A percentile compares a stretch with the other conserved stretches of the same genome.
These are phyloP conservation scores for Hippoglossus hippoglossus DNA, from an alignment of 2,797 vertebrate genomes.

Conservation along the genomic window DNA sequence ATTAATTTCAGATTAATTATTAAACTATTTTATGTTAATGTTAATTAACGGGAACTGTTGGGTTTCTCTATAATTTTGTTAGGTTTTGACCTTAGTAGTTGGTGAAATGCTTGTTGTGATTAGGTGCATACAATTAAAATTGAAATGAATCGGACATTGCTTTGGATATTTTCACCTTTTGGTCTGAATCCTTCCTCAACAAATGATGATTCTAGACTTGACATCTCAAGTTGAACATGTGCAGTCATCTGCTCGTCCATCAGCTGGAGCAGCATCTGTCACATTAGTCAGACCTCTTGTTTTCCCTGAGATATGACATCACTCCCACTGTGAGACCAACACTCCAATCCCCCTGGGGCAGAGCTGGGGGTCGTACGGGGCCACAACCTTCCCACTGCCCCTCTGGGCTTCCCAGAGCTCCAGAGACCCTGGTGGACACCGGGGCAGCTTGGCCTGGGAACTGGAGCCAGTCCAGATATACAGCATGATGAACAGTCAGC, in stretches of 20 bases:
- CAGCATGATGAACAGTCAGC: slow-evolving; percentile 26
- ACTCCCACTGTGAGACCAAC: slow-evolving; percentile 74
- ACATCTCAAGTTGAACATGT: slow-evolving; percentile 17
- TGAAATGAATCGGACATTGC: no score
- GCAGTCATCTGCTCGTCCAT: slow-evolving; percentile 39
- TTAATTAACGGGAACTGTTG: no score
- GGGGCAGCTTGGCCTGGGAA: slow-evolving; percentile 81
- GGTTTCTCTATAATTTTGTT: no score
- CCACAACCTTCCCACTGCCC: slow-evolving; percentile 83
- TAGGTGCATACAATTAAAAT: no score
- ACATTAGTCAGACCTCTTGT: slow-evolving; percentile 69
- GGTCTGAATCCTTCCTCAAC: not conserved
- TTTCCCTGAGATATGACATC: slow-evolving; percentile 76
- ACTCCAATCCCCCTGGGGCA: slow-evolving; percentile 66
- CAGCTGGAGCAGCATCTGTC: slow-evolving; percentile 54
- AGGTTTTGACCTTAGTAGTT: no score
- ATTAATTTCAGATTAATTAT: no score
- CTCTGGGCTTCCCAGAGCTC: slow-evolving; percentile 76
- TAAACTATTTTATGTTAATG: no score
- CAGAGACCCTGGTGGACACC: slow-evolving; percentile 57
- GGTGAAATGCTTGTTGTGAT: no score
- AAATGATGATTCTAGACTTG: not conserved
- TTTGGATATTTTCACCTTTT: not conserved
- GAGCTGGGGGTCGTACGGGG: slow-evolving; percentile 67
- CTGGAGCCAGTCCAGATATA: slow-evolving; percentile 67